Base-by-base conservation (phyloP, 2,797 vertebrate species). In the Buceros bicornis region DNA sequence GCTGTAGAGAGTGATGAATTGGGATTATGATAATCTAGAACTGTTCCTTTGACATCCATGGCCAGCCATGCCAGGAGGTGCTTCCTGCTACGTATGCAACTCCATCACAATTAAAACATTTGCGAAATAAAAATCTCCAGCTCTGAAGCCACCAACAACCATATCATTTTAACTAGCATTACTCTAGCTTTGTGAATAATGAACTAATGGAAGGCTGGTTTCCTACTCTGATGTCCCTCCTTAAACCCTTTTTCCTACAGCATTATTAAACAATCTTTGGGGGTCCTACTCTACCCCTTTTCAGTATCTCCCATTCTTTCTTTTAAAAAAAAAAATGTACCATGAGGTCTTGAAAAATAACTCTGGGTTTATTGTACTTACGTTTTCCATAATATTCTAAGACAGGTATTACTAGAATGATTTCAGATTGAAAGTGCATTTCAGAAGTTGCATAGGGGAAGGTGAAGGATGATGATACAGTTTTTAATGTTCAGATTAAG, bases 391-490 rank as follows among this genome's bases (percentile, higher is more conserved):
- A 54, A 26, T 66, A 53, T 1, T 50, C 28, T 43, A 66, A 74
- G 13, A 33, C 26, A 69, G 82, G 33, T 37, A 50, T 25, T 65
- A 47, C 21, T 72, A 19, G 58, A 54, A 15, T 4, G 3, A 25
- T 29, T 51, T 87, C 8, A 16, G n/a, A 42, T 60, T 43, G 70
- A 66, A 29, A 0, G 3, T 48, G 35, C 26, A 42, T 91, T 58
- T 58, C 13, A 47, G 21, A 61, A 53, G 29, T 33, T 67, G 9
- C 17, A 50, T 3, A 29, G 53, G 50, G 37, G 45, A 78, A 29
- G 35, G 42, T 25, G 45, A 54, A 58, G 28, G 43, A 53, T n/a
- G 29, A 48, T 13, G 33, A 42, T 2, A 50, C 0, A 0, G 10
- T n/a, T 77, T 87, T 78, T 66, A 47, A 61, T 26, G 8, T 50